These are phyloP conservation scores for Belonocnema kinseyi DNA, from an alignment of 1,140 invertebrate species.

Conservation along the genomic window DNA sequence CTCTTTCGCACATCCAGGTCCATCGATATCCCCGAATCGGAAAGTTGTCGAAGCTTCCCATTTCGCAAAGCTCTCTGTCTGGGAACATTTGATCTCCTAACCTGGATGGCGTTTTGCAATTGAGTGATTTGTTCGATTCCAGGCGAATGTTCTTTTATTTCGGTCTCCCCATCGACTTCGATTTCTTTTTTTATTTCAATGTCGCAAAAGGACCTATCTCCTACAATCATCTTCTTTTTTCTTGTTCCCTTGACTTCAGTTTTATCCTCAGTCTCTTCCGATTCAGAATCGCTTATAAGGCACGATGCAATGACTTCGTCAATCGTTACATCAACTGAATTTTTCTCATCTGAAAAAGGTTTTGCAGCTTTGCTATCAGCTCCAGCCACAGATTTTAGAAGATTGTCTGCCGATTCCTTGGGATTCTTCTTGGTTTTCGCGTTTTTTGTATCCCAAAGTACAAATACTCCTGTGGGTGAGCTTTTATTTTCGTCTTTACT, in stretches of 20 bases:
- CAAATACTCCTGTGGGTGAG: not conserved
- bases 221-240: conserved; percentile 60
- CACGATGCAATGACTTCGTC: conserved; percentile 70
- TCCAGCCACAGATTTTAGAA: conserved; percentile 30
- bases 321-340: conserved; percentile 69
- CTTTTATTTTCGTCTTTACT: conserved; percentile 50
- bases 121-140: conserved; percentile 47
- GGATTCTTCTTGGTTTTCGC: conserved; percentile 42
- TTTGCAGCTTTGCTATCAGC: conserved; percentile 34
- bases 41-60: conserved; percentile 79
- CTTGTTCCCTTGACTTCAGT: conserved; percentile 58
- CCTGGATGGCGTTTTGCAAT: conserved; percentile 49
- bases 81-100: conserved; percentile 49
- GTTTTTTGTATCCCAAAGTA: conserved; percentile 33
- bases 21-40: conserved; percentile 67
- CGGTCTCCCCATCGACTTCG: conserved; percentile 58
- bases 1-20: conserved; percentile 75
- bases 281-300: conserved; percentile 65
- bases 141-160: conserved; percentile 52
- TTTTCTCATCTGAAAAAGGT: conserved; percentile 53
- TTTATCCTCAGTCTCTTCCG: conserved; percentile 45
- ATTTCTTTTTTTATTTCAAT: conserved; percentile 66
- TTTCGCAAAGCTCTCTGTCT: conserved; percentile 78
- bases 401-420: conserved; percentile 40
- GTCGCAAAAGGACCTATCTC: conserved; percentile 54